A percentile compares a stretch with the other conserved stretches of the same genome.
Conservation (phyloP, 2,888 invertebrate species). For the Cosmorhoe ocellata region DNA sequence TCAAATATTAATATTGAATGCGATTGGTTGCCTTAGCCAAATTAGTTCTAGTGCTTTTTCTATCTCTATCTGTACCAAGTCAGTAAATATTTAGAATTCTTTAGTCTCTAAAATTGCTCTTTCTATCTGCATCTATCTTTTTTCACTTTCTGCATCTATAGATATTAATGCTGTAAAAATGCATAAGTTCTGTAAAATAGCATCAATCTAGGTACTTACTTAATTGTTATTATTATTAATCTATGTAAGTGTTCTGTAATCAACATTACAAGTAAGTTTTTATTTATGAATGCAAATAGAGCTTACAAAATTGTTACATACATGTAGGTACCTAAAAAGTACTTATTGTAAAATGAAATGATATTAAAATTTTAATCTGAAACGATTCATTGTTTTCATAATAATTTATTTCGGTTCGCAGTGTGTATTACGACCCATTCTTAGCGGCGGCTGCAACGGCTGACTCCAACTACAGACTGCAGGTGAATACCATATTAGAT, state of each 20-base stretch:
- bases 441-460: conserved; percentile 93
- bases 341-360: neutral
- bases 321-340: neutral
- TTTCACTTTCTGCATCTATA: conserved; percentile 16
- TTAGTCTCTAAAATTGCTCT: conserved; percentile 2
- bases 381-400: conserved; percentile 4
- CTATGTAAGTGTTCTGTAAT: too few species aligned
- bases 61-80: conserved; percentile 29
- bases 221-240: too few species aligned
- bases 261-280: too few species aligned
- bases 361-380: neutral
- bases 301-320: conserved; percentile 12
- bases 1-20: conserved; percentile 36
- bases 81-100: conserved; percentile 17
- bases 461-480: conserved; percentile 94
- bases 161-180: conserved; percentile 12
- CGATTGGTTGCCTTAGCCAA: conserved; percentile 46
- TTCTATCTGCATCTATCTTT: conserved; percentile 17
- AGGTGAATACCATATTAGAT: conserved; percentile 82
- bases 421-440: conserved; percentile 98
- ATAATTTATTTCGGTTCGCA: conserved; percentile 74
- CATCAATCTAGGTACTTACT: neutral
- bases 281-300: conserved; percentile 9
- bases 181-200: conserved; percentile 16
- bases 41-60: conserved; percentile 35